Evolutionary conservation across 2,113 vertebrate species (phyloP), one percentile per base, ranked within the genome.

Genomic region (Coreoperca whiteheadi): DNA sequence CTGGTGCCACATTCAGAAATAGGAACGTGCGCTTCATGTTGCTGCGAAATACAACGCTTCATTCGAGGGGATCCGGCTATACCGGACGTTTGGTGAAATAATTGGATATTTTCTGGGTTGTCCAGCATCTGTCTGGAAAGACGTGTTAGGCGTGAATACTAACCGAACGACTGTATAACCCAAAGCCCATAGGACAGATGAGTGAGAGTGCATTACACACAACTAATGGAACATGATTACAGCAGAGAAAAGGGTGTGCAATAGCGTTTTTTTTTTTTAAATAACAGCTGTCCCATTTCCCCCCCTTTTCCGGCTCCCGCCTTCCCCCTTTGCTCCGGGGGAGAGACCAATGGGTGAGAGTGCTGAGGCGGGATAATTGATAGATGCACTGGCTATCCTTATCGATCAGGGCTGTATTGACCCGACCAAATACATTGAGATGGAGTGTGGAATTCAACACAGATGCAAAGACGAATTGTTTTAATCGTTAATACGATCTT

Each of bases 341-440:
- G 92, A 88, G 91, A 90, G 90, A 93, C 94, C 94, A 93, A 92
- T 92, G 94, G 92, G 94, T 93, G 93, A 94, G 94, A 95, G 93
- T 95, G 93, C 94, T 95, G 95, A 95, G 94, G 93, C 94, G 94
- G 95, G 94, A 96, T 95, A 96, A 96, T 95, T 96, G 96, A 96
- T 95, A 95, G 95, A 96, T 96, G 94, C 92, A 94, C 93, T 95
- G 95, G 94, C 95, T 95, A 95, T 96, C 94, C 94, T 93, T 95
- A 96, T 96, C 88, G 96, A 96, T 96, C 94, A 93, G 92, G 81
- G 67, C 91, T 80, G 87, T 95, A 96, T 95, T 93, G 96, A 96
- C 92, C 92, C 88, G 87, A 94, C 92, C 94, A 95, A 96, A 95
- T 96, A 96, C 95, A 95, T 95, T 95, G 94, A 96, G 95, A 96